phyloP scores from a whole-genome alignment of 2,888 invertebrate species.

The Pachydiplax longipennis region DNA sequence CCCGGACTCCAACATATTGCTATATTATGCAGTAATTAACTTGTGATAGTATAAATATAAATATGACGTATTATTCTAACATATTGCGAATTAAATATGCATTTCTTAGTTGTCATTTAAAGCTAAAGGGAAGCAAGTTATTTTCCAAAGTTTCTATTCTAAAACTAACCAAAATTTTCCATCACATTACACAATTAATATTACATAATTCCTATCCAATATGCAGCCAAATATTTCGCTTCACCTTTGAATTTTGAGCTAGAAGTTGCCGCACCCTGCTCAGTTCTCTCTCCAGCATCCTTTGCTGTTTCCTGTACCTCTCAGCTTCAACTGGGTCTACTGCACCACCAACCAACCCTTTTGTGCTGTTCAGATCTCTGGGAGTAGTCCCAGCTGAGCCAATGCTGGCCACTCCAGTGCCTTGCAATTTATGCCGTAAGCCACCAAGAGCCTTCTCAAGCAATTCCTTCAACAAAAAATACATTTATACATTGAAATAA shows the following conservation, averaged over 20 bases:
- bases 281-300: constrained; percentile 77
- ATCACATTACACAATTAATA: too few relatives aligned
- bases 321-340: constrained; percentile 69
- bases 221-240: background rate
- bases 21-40: too few relatives aligned
- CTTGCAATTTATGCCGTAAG: constrained; percentile 70
- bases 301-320: constrained; percentile 73
- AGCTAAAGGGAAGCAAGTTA: too few relatives aligned
- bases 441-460: constrained; percentile 73
- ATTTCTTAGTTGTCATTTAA: too few relatives aligned
- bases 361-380: background rate
- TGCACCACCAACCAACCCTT: background rate
- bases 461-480: constrained; percentile 62
- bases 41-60: too few relatives aligned
- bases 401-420: constrained; percentile 62
- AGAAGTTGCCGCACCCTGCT: constrained; percentile 84
- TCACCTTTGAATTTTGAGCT: constrained; percentile 91
- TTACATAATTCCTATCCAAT: too few relatives aligned
- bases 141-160: too few relatives aligned
- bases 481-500: too few relatives aligned
- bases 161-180: too few relatives aligned
- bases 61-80: too few relatives aligned
- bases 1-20: too few relatives aligned
- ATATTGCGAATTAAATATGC: too few relatives aligned
- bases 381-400: background rate